A percentile compares a stretch with the other conserved stretches of the same genome.
Conservation (phyloP, 2,888 invertebrate genomes). For the Tachystola acroxantha region DNA sequence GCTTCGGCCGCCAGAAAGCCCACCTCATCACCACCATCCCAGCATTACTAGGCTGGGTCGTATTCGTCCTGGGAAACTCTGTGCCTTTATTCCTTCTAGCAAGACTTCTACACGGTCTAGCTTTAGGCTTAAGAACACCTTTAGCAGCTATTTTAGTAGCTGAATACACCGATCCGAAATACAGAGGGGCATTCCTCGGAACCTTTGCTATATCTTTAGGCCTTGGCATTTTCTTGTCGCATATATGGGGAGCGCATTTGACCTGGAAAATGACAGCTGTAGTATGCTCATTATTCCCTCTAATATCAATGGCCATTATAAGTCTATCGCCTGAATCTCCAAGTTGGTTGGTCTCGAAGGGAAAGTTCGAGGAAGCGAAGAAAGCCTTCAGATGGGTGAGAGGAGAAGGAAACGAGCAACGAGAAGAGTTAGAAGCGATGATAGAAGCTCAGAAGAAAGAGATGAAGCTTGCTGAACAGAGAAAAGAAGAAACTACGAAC, state of each 20-base stretch:
- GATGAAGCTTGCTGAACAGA: conserved; percentile 33
- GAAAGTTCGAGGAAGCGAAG: conserved; percentile 75
- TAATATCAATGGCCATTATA: conserved; percentile 65
- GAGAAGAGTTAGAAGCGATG: conserved; percentile 62
- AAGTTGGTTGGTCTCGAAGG: conserved; percentile 81
- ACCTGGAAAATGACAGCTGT: conserved; percentile 79
- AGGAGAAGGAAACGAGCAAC: conserved; percentile 64
- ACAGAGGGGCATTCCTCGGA: conserved; percentile 81
- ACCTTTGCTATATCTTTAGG: conserved; percentile 81
- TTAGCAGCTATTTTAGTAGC: conserved; percentile 76
- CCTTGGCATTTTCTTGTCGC: conserved; percentile 80
- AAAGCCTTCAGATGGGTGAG: conserved; percentile 79
- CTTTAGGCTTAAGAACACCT: conserved; percentile 75
- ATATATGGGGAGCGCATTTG: conserved; percentile 80
- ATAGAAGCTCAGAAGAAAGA: conserved; percentile 54
- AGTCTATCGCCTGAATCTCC: conserved; percentile 81
- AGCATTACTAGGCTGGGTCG: conserved; percentile 70
- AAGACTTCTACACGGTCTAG: conserved; percentile 66
- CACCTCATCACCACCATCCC: conserved; percentile 69
- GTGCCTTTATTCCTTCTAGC: conserved; percentile 60
- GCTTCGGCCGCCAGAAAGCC: conserved; percentile 76
- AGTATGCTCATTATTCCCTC: conserved; percentile 69
- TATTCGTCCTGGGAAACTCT: conserved; percentile 58
- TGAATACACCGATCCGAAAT: conserved; percentile 79
- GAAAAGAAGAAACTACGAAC: conserved; percentile 25